Evolutionary conservation across 2,888 invertebrate genomes (phyloP), one percentile per base, ranked within the genome.

Genomic region (Caenorhabditis panamensis): DNA sequence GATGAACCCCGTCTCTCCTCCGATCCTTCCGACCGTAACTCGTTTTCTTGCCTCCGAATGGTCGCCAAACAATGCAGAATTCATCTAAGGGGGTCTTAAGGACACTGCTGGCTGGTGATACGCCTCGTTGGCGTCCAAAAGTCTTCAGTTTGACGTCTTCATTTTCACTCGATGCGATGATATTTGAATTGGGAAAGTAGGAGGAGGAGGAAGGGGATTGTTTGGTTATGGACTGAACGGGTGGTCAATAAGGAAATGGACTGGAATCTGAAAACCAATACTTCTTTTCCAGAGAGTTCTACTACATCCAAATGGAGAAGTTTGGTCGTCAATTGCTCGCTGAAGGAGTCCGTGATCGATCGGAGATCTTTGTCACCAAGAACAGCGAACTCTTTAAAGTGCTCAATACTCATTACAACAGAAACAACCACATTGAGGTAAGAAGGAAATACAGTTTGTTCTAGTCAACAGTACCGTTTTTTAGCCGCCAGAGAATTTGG

Each of bases 281-380:
- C 18, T 24, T 11, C 37, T 49, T 49, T 26, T 91, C 31, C 91
- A 99, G 99, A 93, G 99, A 99, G 93, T 99, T 99, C 94, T 99
- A 96, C 94, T 99, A 99, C 93, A 99, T 99, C 92, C 99, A 99
- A 93, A 99, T 99, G 98, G 99, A 99, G 93, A 99, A 99, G 93
- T 99, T 97, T 93, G 98, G 98, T 83, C 94, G 98, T 89, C 97
- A 98, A 92, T 96, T 97, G 61, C 95, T 99, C 90, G 96, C 96
- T 89, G 98, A 99, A 93, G 98, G 98, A 82, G 94, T 96, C 89
- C 96, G 96, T 92, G 94, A 94, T 90, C 94, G 95, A 22, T 97
- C 97, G 87, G 84, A 86, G 28, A 84, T 99, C 80, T 95, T 95
- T 92, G 96, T 99, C 77, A 95, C 95, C 82, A 94, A 94, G 75